Evolutionary conservation across 1,140 invertebrate genomes (phyloP).

Genomic region (Hesperophylax magnus): DNA sequence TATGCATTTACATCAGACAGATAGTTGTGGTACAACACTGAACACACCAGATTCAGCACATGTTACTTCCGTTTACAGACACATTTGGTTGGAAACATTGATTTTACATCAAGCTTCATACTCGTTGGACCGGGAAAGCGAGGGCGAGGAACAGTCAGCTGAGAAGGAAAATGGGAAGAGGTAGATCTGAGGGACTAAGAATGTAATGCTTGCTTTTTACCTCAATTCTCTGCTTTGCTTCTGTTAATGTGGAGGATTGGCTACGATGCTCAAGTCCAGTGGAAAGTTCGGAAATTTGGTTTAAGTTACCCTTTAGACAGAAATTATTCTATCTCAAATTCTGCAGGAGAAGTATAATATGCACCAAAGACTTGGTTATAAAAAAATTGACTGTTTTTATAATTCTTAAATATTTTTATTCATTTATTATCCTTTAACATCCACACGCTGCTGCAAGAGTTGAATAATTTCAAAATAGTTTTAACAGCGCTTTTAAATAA

Average conservation of each 20-base stretch:
- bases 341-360: too few species aligned
- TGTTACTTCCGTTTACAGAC: not conserved
- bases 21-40: conserved; percentile 18
- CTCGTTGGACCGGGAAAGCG: not conserved
- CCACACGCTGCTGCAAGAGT: not conserved
- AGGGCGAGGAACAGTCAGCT: not conserved
- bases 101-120: conserved; percentile 1
- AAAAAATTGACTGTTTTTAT: too few species aligned
- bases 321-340: not conserved
- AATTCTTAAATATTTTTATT: not conserved
- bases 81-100: not conserved
- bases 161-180: not conserved
- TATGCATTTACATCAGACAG: conserved; percentile 17
- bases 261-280: conserved; percentile 6
- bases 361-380: too few species aligned
- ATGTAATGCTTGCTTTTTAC: conserved; percentile 12
- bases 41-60: conserved; percentile 7
- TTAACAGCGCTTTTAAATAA: not conserved
- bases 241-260: conserved; percentile 6
- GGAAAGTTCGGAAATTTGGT: not conserved
- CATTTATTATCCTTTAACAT: not conserved
- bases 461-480: not conserved
- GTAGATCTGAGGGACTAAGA: conserved; percentile 7
- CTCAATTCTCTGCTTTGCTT: conserved; percentile 2
- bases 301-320: conserved; percentile 1